phyloP scores from a whole-genome alignment of 2,888 invertebrate genomes.

The Pristionchus entomophagus region DNA sequence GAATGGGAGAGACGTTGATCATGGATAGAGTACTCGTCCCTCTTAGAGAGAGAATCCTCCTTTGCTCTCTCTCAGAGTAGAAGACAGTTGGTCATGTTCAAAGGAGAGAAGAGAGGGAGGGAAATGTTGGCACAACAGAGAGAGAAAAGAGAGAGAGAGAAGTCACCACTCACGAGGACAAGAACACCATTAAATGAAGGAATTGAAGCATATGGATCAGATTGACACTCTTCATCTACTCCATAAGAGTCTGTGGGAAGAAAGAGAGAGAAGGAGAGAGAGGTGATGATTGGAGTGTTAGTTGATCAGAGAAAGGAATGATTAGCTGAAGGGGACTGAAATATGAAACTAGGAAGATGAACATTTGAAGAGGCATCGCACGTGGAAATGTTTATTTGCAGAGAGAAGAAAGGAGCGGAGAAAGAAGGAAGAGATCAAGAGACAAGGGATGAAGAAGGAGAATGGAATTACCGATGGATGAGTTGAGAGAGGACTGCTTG shows the following conservation, averaged over 20 bases:
- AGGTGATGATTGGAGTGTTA: background rate
- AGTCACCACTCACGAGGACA: slow-evolving; percentile 22
- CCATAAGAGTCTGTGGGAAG: background rate
- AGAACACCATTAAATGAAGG: background rate
- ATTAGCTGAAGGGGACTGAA: background rate
- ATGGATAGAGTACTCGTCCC: background rate
- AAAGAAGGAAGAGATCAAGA: slow-evolving; percentile 6
- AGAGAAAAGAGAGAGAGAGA: slow-evolving; percentile 21
- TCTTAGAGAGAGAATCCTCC: background rate
- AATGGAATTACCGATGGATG: slow-evolving; percentile 11
- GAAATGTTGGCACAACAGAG: slow-evolving; percentile 5
- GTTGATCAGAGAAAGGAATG: background rate
- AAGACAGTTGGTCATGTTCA: no score
- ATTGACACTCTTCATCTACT: background rate
- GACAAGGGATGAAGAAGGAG: background rate
- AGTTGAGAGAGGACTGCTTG: background rate
- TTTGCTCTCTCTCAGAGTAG: no score
- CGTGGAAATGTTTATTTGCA: slow-evolving; percentile 7
- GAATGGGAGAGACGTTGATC: background rate
- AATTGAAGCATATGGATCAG: background rate
- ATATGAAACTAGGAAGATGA: background rate
- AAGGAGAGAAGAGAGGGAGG: slow-evolving; percentile 16
- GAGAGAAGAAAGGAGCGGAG: background rate
- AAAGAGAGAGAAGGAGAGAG: background rate
- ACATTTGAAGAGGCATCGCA: background rate